Conservation (phyloP, 2,888 invertebrate species). For the Griposia aprilina region DNA sequence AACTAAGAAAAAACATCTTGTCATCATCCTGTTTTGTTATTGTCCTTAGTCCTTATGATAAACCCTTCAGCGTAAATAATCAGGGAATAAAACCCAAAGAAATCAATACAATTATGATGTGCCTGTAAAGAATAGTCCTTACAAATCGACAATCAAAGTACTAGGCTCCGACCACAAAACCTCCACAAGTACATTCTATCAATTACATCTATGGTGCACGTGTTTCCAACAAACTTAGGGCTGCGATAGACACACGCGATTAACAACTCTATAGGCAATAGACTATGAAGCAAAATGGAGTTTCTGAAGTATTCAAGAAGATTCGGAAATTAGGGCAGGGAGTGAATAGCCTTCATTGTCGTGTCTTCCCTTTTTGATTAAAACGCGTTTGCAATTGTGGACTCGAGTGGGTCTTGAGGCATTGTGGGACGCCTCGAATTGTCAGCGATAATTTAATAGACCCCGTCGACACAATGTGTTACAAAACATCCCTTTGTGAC, state of each 20-base stretch:
- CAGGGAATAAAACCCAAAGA: slow-evolving; percentile 13
- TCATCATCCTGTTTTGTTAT: neutral
- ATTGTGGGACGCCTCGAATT: slow-evolving; percentile 58
- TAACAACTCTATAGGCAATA: slow-evolving; percentile 35
- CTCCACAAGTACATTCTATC: slow-evolving; percentile 54
- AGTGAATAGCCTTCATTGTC: slow-evolving; percentile 66
- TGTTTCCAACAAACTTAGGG: slow-evolving; percentile 51
- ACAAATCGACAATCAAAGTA: slow-evolving; percentile 53
- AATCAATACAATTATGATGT: slow-evolving; percentile 29
- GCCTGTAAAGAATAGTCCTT: slow-evolving; percentile 40
- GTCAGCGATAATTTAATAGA: slow-evolving; percentile 68
- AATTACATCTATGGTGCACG: slow-evolving; percentile 65
- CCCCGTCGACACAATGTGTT: slow-evolving; percentile 56
- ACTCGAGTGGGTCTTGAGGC: slow-evolving; percentile 54
- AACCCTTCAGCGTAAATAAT: neutral
- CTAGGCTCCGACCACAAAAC: slow-evolving; percentile 53
- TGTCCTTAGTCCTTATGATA: neutral
- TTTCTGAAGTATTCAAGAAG: slow-evolving; percentile 30
- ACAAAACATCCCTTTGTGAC: slow-evolving; percentile 57
- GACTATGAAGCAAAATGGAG: slow-evolving; percentile 17
- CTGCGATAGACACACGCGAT: slow-evolving; percentile 28
- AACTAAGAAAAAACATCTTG: neutral
- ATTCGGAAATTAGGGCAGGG: slow-evolving; percentile 66
- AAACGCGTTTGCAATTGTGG: slow-evolving; percentile 68
- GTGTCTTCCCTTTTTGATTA: slow-evolving; percentile 70